These are phyloP conservation scores for Phocoena sinus DNA, from an alignment of 2,113 vertebrate species.

Conservation along the genomic window DNA sequence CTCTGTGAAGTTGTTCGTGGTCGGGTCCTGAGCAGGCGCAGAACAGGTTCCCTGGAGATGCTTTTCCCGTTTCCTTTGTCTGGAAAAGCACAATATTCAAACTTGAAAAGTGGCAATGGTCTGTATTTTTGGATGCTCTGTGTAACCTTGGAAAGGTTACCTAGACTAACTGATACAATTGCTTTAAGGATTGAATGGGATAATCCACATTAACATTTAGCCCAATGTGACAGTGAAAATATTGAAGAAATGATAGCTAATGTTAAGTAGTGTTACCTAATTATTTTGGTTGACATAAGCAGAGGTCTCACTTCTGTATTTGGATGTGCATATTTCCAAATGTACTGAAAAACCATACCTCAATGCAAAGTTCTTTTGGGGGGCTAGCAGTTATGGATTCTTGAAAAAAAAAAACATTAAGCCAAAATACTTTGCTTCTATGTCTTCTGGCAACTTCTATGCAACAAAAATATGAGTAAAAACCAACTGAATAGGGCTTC, in stretches of 20 bases:
- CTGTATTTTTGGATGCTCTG: neutral
- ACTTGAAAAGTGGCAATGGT: neutral
- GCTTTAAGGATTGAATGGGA: neutral
- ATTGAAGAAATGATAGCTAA: neutral
- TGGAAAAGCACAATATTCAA: neutral
- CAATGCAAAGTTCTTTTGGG: neutral
- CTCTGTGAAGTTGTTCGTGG: fast-evolving
- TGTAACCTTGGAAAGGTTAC: neutral
- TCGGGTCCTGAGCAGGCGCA: neutral
- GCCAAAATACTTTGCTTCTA: neutral
- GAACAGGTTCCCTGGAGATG: neutral
- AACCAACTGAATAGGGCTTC: neutral
- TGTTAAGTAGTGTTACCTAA: neutral
- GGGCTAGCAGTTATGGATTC: neutral
- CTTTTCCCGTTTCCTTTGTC: neutral
- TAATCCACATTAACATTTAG: neutral
- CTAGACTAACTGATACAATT: neutral
- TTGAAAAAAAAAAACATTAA: neutral
- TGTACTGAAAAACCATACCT: neutral
- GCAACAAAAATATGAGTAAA: neutral
- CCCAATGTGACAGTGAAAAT: neutral
- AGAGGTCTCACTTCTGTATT: neutral
- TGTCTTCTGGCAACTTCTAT: neutral
- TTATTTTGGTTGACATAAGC: neutral
- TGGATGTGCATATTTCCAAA: neutral